Conservation (phyloP, 2,797 vertebrate genomes). For the Steatocranus sp. region DNA sequence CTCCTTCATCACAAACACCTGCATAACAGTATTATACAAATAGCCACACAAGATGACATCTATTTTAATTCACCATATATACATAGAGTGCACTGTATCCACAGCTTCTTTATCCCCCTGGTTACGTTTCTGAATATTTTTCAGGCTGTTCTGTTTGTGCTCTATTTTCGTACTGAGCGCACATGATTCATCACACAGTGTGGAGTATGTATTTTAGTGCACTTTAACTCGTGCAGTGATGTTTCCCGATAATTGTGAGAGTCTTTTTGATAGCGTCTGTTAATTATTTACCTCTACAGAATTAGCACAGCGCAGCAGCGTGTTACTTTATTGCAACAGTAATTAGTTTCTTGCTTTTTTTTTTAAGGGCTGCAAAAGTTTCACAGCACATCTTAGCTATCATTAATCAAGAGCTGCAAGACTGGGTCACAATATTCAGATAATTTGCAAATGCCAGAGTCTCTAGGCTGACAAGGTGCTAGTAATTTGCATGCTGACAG, state of each 20-base stretch:
- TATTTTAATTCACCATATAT: background rate
- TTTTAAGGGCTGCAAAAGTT: slow-evolving; percentile 28
- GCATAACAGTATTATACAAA: background rate
- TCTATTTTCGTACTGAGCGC: slow-evolving; percentile 38
- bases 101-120: background rate
- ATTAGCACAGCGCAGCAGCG: slow-evolving; percentile 31
- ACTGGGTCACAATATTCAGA: slow-evolving; percentile 60
- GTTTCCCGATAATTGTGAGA: slow-evolving; percentile 44
- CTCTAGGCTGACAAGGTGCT: slow-evolving; percentile 47
- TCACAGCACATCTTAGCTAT: slow-evolving; percentile 46
- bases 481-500: slow-evolving; percentile 57
- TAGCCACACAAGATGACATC: background rate
- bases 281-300: slow-evolving; percentile 62
- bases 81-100: background rate
- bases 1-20: background rate
- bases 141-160: slow-evolving; percentile 1
- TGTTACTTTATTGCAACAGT: slow-evolving; percentile 43
- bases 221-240: slow-evolving; percentile 30
- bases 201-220: slow-evolving; percentile 31
- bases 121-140: slow-evolving; percentile 29
- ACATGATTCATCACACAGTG: slow-evolving; percentile 40
- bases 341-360: slow-evolving; percentile 33
- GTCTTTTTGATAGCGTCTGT: slow-evolving; percentile 39
- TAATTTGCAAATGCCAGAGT: slow-evolving; percentile 63
- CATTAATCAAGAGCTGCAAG: slow-evolving; percentile 63